Percentiles rank a stretch among this genome's conserved stretches.
Conservation (phyloP, 2,888 invertebrate genomes). For the Eupithecia subfuscata region DNA sequence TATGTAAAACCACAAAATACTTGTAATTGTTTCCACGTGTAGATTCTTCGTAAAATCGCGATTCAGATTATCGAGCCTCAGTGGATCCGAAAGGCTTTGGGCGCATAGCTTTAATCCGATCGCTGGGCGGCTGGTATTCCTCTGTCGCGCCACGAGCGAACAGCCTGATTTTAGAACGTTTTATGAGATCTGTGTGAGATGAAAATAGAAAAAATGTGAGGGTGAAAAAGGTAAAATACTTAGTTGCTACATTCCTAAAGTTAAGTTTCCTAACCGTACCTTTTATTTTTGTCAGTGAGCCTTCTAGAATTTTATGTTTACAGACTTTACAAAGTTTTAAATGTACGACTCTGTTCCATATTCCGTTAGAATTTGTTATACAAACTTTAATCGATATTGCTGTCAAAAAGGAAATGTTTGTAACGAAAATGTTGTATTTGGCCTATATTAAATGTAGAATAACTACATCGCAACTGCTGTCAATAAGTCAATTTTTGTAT, state of each 20-base stretch:
- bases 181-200: not conserved
- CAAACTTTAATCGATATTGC: no score
- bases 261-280: not conserved
- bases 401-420: no score
- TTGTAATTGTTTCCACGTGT: not conserved
- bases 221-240: not conserved
- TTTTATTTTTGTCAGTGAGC: not conserved
- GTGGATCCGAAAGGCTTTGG: slow-evolving; percentile 50
- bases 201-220: not conserved
- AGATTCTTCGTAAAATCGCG: slow-evolving; percentile 5
- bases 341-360: not conserved
- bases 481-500: no score
- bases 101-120: slow-evolving; percentile 51
- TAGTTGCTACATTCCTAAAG: not conserved
- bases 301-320: not conserved
- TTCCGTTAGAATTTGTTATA: no score
- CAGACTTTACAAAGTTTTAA: not conserved
- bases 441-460: no score
- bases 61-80: slow-evolving; percentile 49
- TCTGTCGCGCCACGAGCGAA: not conserved
- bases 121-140: slow-evolving; percentile 49
- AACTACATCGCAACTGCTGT: no score
- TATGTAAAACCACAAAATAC: not conserved
- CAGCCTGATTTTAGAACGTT: not conserved
- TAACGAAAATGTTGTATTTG: no score